phyloP scores from a whole-genome alignment of 1,140 invertebrate species.

The Scaptomyza pallida region DNA sequence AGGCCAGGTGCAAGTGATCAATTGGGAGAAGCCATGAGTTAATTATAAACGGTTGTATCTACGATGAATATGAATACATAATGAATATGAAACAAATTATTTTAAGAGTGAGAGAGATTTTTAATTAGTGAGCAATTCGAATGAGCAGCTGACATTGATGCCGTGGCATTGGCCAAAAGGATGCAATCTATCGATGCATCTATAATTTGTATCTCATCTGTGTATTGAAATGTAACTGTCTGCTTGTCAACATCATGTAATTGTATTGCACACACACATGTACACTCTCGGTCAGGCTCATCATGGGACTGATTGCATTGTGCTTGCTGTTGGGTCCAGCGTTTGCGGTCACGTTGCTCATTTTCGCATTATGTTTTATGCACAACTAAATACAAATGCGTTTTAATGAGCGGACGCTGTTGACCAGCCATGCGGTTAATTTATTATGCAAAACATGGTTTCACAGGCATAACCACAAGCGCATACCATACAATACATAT shows the following conservation, averaged over 20 bases:
- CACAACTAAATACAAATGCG: constrained; percentile 80
- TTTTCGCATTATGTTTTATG: constrained; percentile 79
- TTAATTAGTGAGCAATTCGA: constrained; percentile 12
- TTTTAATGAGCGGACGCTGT: constrained; percentile 63
- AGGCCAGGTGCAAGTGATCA: not conserved
- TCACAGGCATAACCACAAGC: constrained; percentile 30
- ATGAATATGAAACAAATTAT: not conserved
- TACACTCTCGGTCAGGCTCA: no score
- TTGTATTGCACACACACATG: not conserved
- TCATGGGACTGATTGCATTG: constrained; percentile 4
- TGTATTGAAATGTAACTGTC: constrained; percentile 1
- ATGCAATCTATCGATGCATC: not conserved
- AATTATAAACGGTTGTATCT: constrained; percentile 9
- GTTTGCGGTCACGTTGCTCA: constrained; percentile 70
- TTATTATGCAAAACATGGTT: constrained; percentile 75
- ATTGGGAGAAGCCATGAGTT: constrained; percentile 8
- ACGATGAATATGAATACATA: not conserved
- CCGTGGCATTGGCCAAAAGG: not conserved
- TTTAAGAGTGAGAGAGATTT: constrained; percentile 7
- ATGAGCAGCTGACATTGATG: not conserved
- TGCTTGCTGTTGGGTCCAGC: not conserved
- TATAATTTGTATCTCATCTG: not conserved
- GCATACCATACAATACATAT: no score
- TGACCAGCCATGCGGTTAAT: constrained; percentile 68
- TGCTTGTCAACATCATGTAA: constrained; percentile 39